Conservation (phyloP, 2,797 vertebrate species). For the Sebastes hubbsi region DNA sequence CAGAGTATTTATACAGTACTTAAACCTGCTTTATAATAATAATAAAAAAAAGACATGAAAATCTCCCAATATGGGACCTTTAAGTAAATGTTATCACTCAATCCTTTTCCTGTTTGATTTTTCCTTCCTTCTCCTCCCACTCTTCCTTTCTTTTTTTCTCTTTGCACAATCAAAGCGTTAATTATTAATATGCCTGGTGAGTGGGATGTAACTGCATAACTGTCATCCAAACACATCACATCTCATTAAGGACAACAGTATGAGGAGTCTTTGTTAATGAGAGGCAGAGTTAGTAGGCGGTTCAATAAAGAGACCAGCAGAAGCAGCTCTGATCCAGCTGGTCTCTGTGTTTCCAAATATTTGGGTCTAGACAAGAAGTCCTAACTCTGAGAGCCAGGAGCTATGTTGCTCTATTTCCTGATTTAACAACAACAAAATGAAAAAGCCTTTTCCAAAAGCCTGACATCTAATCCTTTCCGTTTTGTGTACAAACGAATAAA, state of each 20-base stretch:
- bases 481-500: neutral
- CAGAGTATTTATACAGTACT: too few species aligned
- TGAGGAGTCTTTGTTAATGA: slow-evolving; percentile 10
- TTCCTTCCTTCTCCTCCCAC: neutral
- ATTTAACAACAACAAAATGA: slow-evolving; percentile 15
- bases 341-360: slow-evolving; percentile 48
- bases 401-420: slow-evolving; percentile 22
- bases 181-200: neutral
- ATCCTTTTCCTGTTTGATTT: neutral
- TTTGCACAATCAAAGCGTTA: neutral
- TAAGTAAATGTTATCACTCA: neutral
- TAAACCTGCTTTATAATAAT: too few species aligned
- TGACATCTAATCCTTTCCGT: fast-evolving
- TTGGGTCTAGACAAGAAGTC: slow-evolving; percentile 45
- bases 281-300: neutral
- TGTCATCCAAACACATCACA: neutral
- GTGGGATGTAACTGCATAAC: slow-evolving; percentile 30
- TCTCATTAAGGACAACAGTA: neutral
- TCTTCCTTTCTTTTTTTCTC: neutral
- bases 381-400: slow-evolving; percentile 9
- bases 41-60: too few species aligned
- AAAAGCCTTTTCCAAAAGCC: neutral
- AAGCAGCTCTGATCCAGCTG: slow-evolving; percentile 19
- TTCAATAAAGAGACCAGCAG: neutral
- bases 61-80: too few species aligned